These are phyloP conservation scores for Tanypteryx hageni DNA, from an alignment of 2,888 invertebrate genomes.

Conservation along the genomic window DNA sequence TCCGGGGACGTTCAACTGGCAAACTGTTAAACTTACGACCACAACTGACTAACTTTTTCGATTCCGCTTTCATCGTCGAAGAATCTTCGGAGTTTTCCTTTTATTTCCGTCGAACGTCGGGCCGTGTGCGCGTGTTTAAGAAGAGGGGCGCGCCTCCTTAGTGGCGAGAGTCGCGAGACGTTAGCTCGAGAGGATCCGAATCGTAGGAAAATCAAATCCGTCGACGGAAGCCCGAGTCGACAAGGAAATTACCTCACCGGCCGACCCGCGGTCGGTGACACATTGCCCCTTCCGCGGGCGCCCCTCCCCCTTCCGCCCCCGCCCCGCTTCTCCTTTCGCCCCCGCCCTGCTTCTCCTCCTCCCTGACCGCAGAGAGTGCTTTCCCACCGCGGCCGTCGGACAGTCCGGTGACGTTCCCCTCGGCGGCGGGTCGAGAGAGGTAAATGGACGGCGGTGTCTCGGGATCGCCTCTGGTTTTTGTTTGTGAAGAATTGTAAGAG, in stretches of 20 bases:
- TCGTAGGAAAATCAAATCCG: neutral
- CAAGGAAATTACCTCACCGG: neutral
- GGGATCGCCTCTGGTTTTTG: neutral
- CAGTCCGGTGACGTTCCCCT: neutral
- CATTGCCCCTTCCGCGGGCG: too few relatives aligned
- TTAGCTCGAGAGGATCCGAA: neutral
- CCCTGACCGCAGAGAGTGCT: conserved; percentile 30
- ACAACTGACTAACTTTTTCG: too few relatives aligned
- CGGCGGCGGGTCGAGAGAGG: neutral
- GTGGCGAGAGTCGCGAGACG: neutral
- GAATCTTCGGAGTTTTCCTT: too few relatives aligned
- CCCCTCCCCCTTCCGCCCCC: neutral
- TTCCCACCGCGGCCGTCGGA: conserved; percentile 15
- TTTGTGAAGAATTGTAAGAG: neutral
- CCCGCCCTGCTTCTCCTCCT: neutral
- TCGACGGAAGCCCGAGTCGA: too few relatives aligned
- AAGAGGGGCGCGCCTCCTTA: too few relatives aligned
- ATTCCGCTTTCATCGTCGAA: too few relatives aligned
- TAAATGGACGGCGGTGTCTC: neutral
- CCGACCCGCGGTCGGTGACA: neutral
- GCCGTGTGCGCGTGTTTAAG: too few relatives aligned
- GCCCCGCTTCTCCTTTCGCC: neutral
- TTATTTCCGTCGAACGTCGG: too few relatives aligned
- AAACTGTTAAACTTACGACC: too few relatives aligned
- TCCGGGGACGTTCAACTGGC: too few relatives aligned